A percentile compares a stretch with the other conserved stretches of the same genome.
phyloP scores from a whole-genome alignment of 2,113 vertebrate species.

The Paradoxurus hermaphroditus region DNA sequence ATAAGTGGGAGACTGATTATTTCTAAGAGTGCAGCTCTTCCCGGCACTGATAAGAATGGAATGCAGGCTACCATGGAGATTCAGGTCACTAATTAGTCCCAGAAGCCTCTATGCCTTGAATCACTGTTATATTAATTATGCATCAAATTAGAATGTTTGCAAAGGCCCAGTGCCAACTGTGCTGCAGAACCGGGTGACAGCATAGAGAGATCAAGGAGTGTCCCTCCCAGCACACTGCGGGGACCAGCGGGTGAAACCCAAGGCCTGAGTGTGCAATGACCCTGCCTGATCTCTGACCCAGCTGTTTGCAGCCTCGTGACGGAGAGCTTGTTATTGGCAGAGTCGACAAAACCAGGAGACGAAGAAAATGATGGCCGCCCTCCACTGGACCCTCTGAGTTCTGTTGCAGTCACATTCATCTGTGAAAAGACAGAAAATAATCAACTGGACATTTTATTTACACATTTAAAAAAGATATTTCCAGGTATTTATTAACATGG shows the following conservation, averaged over 20 bases:
- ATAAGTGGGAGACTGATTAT: conserved; percentile 80
- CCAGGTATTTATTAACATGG: neutral
- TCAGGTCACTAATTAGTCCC: conserved; percentile 81
- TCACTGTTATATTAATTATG: conserved; percentile 73
- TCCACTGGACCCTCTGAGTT: neutral
- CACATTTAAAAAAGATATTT: neutral
- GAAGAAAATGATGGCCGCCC: neutral
- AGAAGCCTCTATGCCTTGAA: conserved; percentile 76
- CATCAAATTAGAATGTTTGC: conserved; percentile 76
- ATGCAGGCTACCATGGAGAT: conserved; percentile 80
- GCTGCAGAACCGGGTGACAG: conserved; percentile 32
- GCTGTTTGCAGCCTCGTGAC: conserved; percentile 39
- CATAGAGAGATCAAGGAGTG: conserved; percentile 21
- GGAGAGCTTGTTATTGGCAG: neutral
- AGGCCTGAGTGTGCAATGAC: conserved; percentile 36
- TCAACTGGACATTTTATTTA: neutral
- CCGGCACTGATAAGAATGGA: conserved; percentile 85
- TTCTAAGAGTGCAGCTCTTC: conserved; percentile 80
- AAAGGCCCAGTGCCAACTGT: conserved; percentile 74
- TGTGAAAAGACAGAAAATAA: neutral
- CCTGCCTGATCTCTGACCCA: conserved; percentile 59
- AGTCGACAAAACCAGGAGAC: neutral
- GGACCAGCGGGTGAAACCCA: conserved; percentile 33
- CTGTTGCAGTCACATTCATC: neutral
- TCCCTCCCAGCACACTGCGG: conserved; percentile 50